Evolutionary conservation across 2,113 vertebrate genomes (phyloP).

Genomic region (Barbus barbus): DNA sequence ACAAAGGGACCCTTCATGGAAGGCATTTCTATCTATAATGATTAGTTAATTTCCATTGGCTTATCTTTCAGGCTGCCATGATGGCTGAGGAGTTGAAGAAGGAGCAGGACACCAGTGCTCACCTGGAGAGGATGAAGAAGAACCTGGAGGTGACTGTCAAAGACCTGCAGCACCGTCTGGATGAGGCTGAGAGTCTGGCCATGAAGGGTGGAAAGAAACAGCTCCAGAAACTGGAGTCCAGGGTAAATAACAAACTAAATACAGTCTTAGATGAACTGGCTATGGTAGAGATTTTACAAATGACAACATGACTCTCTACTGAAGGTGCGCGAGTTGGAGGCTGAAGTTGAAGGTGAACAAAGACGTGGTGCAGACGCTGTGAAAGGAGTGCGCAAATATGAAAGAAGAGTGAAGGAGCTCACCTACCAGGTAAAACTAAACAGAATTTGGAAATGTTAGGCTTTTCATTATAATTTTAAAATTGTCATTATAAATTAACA

Average conservation of each 20-base stretch:
- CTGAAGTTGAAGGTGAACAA: conserved; percentile 49
- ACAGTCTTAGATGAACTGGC: not conserved
- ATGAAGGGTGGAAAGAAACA: conserved; percentile 50
- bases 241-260: not conserved
- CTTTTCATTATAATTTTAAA: no score
- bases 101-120: conserved; percentile 84
- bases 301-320: not conserved
- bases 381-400: conserved; percentile 51
- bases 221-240: conserved; percentile 47
- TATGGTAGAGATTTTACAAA: not conserved
- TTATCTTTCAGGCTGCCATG: conserved; percentile 74
- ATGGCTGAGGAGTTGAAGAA: conserved; percentile 89
- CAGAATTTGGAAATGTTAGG: not conserved
- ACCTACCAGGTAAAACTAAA: conserved; percentile 47
- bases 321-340: conserved; percentile 49
- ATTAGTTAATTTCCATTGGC: no score
- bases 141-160: conserved; percentile 80
- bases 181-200: conserved; percentile 53
- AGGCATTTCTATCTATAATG: not conserved
- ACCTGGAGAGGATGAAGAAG: conserved; percentile 85
- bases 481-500: no score
- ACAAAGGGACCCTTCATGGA: not conserved
- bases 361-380: conserved; percentile 37
- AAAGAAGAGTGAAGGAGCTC: conserved; percentile 47
- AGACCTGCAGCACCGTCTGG: conserved; percentile 77